phyloP scores from a whole-genome alignment of 2,888 invertebrate species.

The Spatulosminthurus flaviceps region DNA sequence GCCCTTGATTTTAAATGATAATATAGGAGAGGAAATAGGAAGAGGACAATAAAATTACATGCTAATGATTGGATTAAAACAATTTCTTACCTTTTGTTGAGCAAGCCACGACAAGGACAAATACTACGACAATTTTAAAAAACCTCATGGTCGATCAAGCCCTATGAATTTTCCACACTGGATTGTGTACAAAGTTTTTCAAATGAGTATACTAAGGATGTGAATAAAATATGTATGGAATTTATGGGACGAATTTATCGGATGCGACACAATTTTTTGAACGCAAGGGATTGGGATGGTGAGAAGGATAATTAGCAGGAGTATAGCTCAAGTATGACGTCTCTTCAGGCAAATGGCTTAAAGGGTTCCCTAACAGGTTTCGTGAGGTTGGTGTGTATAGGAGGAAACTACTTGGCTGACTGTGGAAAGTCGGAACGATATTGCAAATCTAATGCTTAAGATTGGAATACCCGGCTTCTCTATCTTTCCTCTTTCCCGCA shows the following conservation, averaged over 20 bases:
- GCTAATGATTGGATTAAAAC: neutral
- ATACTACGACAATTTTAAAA: slow-evolving; percentile 27
- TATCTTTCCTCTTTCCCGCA: slow-evolving; percentile 20
- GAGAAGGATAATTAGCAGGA: too few relatives aligned
- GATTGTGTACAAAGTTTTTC: too few relatives aligned
- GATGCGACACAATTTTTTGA: too few relatives aligned
- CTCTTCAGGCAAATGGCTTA: neutral
- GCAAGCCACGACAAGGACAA: slow-evolving; percentile 23
- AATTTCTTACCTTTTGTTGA: slow-evolving; percentile 30
- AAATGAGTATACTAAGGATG: too few relatives aligned
- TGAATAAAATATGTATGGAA: too few relatives aligned
- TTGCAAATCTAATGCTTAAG: slow-evolving; percentile 39
- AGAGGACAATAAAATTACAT: too few relatives aligned
- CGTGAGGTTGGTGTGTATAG: neutral
- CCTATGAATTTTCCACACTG: neutral
- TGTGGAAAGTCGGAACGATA: slow-evolving; percentile 39
- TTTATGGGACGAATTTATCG: too few relatives aligned
- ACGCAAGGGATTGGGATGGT: too few relatives aligned
- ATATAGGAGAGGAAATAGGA: too few relatives aligned
- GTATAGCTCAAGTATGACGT: too few relatives aligned
- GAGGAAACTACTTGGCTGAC: slow-evolving; percentile 32
- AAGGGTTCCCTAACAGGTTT: slow-evolving; percentile 3
- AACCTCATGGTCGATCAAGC: slow-evolving; percentile 20
- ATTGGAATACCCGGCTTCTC: slow-evolving; percentile 36
- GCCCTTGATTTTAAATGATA: too few relatives aligned